These are phyloP conservation scores for Corythornis leucogaster DNA, from an alignment of 2,797 vertebrate species.

Conservation along the genomic window DNA sequence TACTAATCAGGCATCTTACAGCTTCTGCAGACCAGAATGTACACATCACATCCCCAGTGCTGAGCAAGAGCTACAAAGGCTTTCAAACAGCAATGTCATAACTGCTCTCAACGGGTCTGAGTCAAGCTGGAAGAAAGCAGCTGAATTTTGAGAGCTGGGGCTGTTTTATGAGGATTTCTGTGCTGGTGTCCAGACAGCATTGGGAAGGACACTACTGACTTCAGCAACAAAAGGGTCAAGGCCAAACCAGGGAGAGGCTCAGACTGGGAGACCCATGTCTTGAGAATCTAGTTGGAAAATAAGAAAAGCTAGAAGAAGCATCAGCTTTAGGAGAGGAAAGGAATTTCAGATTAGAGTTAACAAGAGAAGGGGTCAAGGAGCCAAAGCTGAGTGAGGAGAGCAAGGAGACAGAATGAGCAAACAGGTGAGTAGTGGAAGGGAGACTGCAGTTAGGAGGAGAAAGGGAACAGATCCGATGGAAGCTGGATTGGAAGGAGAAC, in stretches of 20 bases:
- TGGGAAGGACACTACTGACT: neutral
- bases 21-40: neutral
- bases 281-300: neutral
- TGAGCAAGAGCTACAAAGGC: neutral
- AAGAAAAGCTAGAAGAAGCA: neutral
- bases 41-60: neutral
- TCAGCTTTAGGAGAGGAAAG: neutral
- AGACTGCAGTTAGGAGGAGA: neutral
- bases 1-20: neutral
- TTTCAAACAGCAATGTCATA: neutral
- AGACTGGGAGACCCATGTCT: neutral
- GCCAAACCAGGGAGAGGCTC: neutral
- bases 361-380: neutral
- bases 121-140: neutral
- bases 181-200: rapidly evolving
- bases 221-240: neutral
- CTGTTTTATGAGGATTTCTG: neutral
- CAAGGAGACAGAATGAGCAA: neutral
- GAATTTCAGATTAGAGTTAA: neutral
- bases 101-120: neutral
- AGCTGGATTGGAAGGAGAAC: neutral
- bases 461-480: neutral
- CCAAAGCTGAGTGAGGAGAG: neutral
- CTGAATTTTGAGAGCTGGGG: neutral
- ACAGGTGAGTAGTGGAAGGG: neutral